Conservation (phyloP, 2,888 invertebrate genomes). For the Idaea straminata region DNA sequence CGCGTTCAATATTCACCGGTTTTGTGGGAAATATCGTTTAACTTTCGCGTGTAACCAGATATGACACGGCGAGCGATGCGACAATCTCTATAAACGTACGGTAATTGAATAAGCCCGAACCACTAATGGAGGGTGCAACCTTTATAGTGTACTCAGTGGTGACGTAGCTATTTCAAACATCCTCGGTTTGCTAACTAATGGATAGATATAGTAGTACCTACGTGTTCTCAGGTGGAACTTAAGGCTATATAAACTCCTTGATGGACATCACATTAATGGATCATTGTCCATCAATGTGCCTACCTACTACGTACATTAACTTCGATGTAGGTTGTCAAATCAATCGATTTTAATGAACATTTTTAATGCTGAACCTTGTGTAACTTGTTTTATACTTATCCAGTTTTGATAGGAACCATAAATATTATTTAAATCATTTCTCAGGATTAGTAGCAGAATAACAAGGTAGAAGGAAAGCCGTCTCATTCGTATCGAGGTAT, state of each 20-base stretch:
- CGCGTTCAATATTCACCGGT: conserved; percentile 14
- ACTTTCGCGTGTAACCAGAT: conserved; percentile 35
- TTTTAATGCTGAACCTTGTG: not conserved
- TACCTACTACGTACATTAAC: not conserved
- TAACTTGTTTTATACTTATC: not conserved
- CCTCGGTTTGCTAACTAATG: conserved; percentile 6
- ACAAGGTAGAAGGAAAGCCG: not conserved
- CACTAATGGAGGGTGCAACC: conserved; percentile 50
- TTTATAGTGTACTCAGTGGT: conserved; percentile 15
- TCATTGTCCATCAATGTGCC: not conserved
- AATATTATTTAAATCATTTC: not conserved
- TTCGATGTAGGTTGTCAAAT: not conserved
- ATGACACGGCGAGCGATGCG: conserved; percentile 37
- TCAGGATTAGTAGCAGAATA: not conserved
- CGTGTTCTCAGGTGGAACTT: not conserved
- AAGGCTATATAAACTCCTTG: not conserved
- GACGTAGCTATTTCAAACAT: not conserved
- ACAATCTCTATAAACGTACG: conserved; percentile 42
- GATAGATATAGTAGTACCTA: not conserved
- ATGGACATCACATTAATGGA: not conserved
- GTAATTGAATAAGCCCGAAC: conserved; percentile 55
- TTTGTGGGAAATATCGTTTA: conserved; percentile 16
- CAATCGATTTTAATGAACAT: not conserved
- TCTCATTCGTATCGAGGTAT: not conserved
- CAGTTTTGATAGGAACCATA: not conserved